Conservation (phyloP, 1,140 invertebrate genomes). For the Drosophila bifasciata region DNA sequence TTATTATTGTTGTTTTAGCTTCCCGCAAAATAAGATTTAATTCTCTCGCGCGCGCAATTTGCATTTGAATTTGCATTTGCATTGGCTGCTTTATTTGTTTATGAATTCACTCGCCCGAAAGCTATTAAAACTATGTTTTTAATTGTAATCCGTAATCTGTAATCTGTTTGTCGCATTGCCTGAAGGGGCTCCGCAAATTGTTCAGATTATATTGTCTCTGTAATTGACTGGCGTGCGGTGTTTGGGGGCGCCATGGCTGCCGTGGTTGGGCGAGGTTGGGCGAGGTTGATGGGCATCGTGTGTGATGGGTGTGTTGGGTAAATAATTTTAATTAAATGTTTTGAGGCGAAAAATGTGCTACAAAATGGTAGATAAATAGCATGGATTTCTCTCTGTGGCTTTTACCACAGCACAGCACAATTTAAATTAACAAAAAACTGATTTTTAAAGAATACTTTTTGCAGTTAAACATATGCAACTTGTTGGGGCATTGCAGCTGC, state of each 20-base stretch:
- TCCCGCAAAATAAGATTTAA: constrained; percentile 29
- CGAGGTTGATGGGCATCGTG: no score
- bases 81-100: constrained; percentile 20
- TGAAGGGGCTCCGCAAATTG: constrained; percentile 21
- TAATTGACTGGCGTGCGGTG: constrained; percentile 31
- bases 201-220: constrained; percentile 23
- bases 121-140: constrained; percentile 67
- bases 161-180: constrained; percentile 14
- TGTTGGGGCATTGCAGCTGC: no score
- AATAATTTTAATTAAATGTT: no score
- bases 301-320: no score
- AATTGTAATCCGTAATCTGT: constrained; percentile 55
- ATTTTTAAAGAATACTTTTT: no score
- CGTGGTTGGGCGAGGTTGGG: background rate
- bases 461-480: no score
- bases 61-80: constrained; percentile 8
- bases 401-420: no score
- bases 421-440: no score
- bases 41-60: constrained; percentile 12
- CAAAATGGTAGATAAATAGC: no score
- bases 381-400: no score
- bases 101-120: constrained; percentile 27
- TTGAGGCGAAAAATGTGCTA: no score
- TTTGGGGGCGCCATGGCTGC: constrained; percentile 3
- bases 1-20: constrained; percentile 17